Percentiles rank a stretch among this genome's conserved stretches.
Conservation (phyloP, 2,797 vertebrate genomes). For the Enteromius thamalakanensis region DNA sequence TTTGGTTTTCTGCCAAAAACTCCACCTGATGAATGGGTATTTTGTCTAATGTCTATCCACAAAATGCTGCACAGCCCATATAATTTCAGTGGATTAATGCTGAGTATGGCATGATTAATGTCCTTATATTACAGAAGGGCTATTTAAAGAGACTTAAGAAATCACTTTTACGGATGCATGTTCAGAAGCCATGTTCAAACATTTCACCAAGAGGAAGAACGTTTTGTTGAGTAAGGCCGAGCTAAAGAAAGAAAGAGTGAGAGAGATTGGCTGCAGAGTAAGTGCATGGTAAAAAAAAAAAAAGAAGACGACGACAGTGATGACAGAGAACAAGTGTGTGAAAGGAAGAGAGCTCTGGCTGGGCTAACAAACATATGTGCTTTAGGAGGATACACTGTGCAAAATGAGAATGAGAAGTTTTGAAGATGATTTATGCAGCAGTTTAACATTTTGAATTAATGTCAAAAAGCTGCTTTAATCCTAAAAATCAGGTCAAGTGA, state of each 20-base stretch:
- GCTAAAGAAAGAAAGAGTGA: not conserved
- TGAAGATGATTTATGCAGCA: constrained; percentile 14
- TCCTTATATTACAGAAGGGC: constrained; percentile 13
- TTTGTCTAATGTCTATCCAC: not conserved
- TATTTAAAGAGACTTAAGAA: constrained; percentile 19
- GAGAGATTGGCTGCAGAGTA: not conserved
- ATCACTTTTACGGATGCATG: constrained; percentile 5
- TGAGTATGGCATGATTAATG: constrained; percentile 9
- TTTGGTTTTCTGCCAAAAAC: not conserved
- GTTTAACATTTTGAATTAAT: constrained; percentile 31
- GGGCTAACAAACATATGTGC: constrained; percentile 57
- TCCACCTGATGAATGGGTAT: not conserved
- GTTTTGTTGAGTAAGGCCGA: not conserved
- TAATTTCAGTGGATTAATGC: constrained; percentile 29
- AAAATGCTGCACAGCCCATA: constrained; percentile 5
- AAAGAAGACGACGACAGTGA: not conserved
- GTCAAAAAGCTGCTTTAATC: constrained; percentile 6
- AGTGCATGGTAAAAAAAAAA: too few species aligned
- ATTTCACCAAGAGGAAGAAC: constrained; percentile 3
- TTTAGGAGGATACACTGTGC: constrained; percentile 47
- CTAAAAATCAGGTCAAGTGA: not conserved
- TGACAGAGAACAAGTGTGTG: constrained; percentile 11
- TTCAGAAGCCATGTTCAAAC: not conserved
- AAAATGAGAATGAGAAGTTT: constrained; percentile 36
- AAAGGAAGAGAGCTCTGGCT: constrained; percentile 55